Evolutionary conservation across 2,113 vertebrate genomes (phyloP).

Genomic region (Furnarius figulus): DNA sequence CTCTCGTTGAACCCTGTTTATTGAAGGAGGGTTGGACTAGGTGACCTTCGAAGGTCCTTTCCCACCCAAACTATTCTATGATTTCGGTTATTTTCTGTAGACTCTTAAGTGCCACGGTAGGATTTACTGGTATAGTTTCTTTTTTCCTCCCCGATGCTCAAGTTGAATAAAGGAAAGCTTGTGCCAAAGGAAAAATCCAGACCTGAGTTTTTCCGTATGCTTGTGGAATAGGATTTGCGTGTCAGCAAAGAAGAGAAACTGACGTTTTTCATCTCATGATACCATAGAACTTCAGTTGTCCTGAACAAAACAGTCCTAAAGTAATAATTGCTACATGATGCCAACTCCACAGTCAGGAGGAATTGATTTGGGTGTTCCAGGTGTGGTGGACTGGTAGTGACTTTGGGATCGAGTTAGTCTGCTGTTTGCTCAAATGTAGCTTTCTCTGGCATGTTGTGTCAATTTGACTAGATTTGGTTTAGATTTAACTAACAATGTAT

Average conservation of each 20-base stretch:
- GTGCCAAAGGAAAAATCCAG: not conserved
- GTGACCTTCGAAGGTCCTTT: not conserved
- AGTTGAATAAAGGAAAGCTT: not conserved
- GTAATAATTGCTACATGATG: not conserved
- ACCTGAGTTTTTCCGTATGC: not conserved
- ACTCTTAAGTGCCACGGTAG: not conserved
- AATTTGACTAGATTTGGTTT: not conserved
- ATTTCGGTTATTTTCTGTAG: not conserved
- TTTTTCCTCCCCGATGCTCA: not conserved
- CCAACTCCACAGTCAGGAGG: not conserved
- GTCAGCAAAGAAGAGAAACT: not conserved
- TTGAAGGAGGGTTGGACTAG: not conserved
- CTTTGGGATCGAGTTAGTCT: not conserved
- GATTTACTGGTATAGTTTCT: not conserved
- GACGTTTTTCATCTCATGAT: not conserved
- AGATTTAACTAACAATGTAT: not conserved
- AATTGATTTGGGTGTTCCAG: not conserved
- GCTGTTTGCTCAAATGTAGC: not conserved
- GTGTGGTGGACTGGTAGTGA: not conserved
- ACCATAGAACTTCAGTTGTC: not conserved
- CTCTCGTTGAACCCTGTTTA: rapidly evolving
- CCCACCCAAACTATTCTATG: not conserved
- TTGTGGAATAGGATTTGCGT: not conserved
- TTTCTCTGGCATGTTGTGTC: not conserved
- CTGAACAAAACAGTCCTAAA: not conserved